phyloP scores from a whole-genome alignment of 2,888 invertebrate species.

The Allophyes oxyacanthae region DNA sequence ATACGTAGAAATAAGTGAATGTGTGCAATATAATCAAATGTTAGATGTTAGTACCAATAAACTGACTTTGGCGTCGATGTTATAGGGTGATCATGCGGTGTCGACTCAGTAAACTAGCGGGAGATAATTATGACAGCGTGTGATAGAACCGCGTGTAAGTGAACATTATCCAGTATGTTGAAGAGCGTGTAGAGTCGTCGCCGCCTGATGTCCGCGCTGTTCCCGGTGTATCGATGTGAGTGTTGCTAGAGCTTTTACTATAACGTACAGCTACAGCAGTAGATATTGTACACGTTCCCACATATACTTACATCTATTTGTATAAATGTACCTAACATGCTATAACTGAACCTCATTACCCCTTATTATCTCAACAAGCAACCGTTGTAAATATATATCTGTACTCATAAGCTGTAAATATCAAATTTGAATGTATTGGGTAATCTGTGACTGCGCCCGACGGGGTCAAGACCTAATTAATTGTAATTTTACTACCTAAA shows the following conservation, averaged over 20 bases:
- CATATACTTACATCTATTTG: slow-evolving; percentile 60
- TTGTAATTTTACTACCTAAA: too few relatives aligned
- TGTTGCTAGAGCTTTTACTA: slow-evolving; percentile 72
- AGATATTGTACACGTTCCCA: slow-evolving; percentile 81
- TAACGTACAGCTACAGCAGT: slow-evolving; percentile 64
- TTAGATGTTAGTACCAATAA: slow-evolving; percentile 78
- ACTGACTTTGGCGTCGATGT: slow-evolving; percentile 66
- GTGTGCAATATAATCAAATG: slow-evolving; percentile 85
- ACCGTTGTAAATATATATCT: slow-evolving; percentile 77
- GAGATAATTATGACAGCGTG: neutral
- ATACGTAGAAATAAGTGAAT: slow-evolving; percentile 80
- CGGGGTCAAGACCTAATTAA: too few relatives aligned
- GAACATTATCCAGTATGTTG: neutral
- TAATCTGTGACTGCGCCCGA: too few relatives aligned
- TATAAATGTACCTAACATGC: slow-evolving; percentile 73
- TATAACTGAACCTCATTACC: slow-evolving; percentile 67
- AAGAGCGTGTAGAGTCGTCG: slow-evolving; percentile 1
- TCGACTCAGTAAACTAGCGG: slow-evolving; percentile 4
- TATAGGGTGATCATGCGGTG: slow-evolving; percentile 61
- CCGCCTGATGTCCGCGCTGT: slow-evolving; percentile 46
- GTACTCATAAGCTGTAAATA: slow-evolving; percentile 85
- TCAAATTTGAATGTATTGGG: slow-evolving; percentile 79
- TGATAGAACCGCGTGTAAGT: neutral
- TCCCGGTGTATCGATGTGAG: slow-evolving; percentile 60
- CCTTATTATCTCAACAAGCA: slow-evolving; percentile 63